Evolutionary conservation across 2,113 vertebrate genomes (phyloP).

Genomic region (Ammospiza nelsoni): DNA sequence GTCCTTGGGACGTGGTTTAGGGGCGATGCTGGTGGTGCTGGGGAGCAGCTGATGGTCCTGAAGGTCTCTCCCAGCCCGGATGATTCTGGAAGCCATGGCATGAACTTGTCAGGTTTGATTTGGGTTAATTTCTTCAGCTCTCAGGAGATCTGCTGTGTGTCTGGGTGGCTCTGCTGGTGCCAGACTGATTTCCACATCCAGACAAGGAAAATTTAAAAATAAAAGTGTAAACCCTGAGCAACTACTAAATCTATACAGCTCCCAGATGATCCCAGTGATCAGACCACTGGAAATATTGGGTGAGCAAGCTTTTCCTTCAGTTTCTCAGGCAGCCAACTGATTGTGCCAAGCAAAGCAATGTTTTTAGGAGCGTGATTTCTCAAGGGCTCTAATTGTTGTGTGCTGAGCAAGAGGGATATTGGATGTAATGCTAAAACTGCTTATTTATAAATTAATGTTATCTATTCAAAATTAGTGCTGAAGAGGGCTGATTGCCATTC

Average conservation of each 20-base stretch:
- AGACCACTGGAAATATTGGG: not conserved
- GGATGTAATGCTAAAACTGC: not conserved
- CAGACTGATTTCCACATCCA: not conserved
- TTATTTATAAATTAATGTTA: conserved; percentile 19
- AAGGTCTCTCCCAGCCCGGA: not conserved
- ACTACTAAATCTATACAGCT: not conserved
- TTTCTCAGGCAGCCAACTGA: not conserved
- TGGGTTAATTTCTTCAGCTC: not conserved
- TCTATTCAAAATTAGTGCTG: not conserved
- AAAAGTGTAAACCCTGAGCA: not conserved
- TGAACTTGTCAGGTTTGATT: not conserved
- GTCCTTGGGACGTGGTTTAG: rapidly evolving
- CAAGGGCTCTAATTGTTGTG: not conserved
- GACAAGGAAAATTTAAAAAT: not conserved
- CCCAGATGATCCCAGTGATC: not conserved
- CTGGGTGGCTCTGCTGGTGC: not conserved
- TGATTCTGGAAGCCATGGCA: not conserved
- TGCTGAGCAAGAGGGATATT: not conserved
- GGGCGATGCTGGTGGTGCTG: not conserved
- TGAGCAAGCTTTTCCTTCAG: not conserved
- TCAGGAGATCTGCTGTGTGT: not conserved
- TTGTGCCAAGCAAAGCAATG: not conserved
- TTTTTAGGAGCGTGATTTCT: not conserved
- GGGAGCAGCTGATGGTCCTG: not conserved
- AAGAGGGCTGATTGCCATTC: not conserved